These are phyloP conservation scores for Chrysolina oricalcia DNA, from an alignment of 2,888 invertebrate species.

Conservation along the genomic window DNA sequence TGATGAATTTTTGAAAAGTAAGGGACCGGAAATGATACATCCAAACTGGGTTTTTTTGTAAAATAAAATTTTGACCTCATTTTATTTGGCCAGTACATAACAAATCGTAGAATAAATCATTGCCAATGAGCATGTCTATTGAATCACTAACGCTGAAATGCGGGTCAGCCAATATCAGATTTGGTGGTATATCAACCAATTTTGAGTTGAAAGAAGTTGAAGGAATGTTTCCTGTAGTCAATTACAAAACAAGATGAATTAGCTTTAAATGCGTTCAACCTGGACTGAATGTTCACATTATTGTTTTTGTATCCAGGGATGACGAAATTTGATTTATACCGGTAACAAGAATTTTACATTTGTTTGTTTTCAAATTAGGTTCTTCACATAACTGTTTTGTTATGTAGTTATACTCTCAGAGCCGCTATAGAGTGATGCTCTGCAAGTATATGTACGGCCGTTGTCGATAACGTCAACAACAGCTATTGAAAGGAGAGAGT, in stretches of 20 bases:
- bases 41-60: conserved; percentile 15
- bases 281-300: too few relatives aligned
- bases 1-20: neutral
- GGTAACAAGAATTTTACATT: neutral
- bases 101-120: conserved; percentile 13
- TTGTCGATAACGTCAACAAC: too few relatives aligned
- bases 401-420: too few relatives aligned
- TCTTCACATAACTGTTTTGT: too few relatives aligned
- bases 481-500: too few relatives aligned
- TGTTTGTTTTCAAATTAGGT: too few relatives aligned
- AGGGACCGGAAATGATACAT: neutral
- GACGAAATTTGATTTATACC: conserved; percentile 22
- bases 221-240: conserved; percentile 2
- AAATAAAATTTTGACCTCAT: conserved; percentile 5
- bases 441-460: too few relatives aligned
- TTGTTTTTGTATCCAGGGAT: neutral
- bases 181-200: conserved; percentile 7
- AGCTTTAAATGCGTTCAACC: neutral
- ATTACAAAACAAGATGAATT: conserved; percentile 1
- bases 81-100: conserved; percentile 8
- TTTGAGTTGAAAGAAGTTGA: conserved; percentile 2
- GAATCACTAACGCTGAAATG: neutral
- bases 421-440: too few relatives aligned
- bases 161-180: conserved; percentile 8
- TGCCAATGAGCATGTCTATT: conserved; percentile 5